Evolutionary conservation across 2,113 vertebrate species (phyloP).

Genomic region (Scartelaos histophorus): DNA sequence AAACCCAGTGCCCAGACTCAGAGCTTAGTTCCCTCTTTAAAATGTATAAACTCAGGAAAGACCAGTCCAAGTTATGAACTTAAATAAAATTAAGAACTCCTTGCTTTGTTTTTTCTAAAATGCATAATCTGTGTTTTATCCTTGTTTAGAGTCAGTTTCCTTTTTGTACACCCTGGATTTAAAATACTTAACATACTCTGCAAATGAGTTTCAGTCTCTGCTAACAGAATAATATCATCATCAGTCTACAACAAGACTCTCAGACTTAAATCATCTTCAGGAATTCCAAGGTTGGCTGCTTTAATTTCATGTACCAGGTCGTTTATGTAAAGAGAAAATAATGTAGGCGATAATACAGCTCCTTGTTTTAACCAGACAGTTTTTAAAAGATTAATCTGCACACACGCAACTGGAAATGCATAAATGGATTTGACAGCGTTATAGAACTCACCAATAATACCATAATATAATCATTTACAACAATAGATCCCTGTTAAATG

Average conservation of each 20-base stretch:
- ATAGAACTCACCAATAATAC: too few species aligned
- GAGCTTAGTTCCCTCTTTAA: too few species aligned
- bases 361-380: not conserved
- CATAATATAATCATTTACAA: too few species aligned
- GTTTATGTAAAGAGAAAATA: not conserved
- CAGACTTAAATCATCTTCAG: not conserved
- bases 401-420: not conserved
- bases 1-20: too few species aligned
- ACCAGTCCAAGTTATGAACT: too few species aligned
- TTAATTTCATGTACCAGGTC: not conserved
- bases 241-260: not conserved
- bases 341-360: not conserved
- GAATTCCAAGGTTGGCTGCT: not conserved
- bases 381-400: not conserved
- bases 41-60: too few species aligned
- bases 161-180: not conserved
- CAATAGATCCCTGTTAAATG: too few species aligned
- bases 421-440: too few species aligned
- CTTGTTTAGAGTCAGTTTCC: not conserved
- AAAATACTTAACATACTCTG: not conserved
- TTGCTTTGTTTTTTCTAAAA: too few species aligned
- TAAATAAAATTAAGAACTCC: too few species aligned
- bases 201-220: not conserved
- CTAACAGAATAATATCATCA: not conserved
- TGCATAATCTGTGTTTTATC: not conserved